Evolutionary conservation across 2,113 vertebrate species (phyloP).

Genomic region (Lathamus discolor): DNA sequence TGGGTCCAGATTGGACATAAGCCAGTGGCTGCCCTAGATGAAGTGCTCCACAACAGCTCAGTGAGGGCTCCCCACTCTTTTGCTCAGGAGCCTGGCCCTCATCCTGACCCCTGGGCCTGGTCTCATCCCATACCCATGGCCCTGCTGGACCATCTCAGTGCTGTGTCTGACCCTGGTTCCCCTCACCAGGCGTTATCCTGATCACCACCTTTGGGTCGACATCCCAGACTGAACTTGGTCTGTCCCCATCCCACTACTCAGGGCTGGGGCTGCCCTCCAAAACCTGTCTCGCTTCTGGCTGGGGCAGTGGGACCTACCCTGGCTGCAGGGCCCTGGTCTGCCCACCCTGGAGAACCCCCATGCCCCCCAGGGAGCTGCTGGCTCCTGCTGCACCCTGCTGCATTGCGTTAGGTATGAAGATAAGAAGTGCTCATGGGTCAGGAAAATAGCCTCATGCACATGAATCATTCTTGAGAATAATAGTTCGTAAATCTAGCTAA

Average conservation of each 20-base stretch:
- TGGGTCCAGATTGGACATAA: neutral
- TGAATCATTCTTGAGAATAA: neutral
- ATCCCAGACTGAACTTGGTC: neutral
- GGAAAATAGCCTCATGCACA: neutral
- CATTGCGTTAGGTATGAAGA: neutral
- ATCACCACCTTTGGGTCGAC: too few relatives aligned
- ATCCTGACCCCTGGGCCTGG: neutral
- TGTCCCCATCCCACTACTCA: fast-evolving
- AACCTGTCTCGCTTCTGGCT: too few relatives aligned
- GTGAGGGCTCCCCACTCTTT: neutral
- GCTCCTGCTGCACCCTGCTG: neutral
- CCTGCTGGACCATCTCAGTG: neutral
- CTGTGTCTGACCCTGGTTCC: neutral
- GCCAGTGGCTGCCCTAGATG: neutral
- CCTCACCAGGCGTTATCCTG: neutral
- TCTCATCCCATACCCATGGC: neutral
- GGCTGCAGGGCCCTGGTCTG: neutral
- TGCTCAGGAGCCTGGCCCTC: neutral
- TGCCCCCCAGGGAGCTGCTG: fast-evolving
- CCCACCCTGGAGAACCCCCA: fast-evolving
- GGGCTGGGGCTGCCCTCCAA: neutral
- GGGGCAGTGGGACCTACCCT: fast-evolving
- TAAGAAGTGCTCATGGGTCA: neutral
- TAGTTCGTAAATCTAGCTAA: neutral
- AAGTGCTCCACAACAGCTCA: neutral